Evolutionary conservation across 2,113 vertebrate species (phyloP).

Genomic region (Struthidea cinerea): DNA sequence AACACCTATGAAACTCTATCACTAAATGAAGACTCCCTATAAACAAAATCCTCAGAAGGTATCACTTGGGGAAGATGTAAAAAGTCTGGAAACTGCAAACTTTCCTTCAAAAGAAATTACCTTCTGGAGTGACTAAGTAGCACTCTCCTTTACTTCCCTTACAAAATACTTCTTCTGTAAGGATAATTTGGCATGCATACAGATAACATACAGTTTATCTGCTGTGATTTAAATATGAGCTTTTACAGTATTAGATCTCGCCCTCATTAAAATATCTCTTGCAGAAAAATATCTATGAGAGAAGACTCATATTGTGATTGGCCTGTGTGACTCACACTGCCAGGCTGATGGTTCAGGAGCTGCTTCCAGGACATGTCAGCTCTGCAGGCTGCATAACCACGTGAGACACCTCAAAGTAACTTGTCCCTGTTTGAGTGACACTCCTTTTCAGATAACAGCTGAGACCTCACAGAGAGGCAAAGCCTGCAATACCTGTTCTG

Average conservation of each 20-base stretch:
- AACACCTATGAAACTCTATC: neutral
- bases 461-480: slow-evolving; percentile 17
- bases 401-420: neutral
- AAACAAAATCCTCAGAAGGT: neutral
- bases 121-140: neutral
- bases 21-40: neutral
- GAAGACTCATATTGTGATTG: neutral
- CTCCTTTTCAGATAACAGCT: neutral
- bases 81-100: neutral
- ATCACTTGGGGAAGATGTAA: neutral
- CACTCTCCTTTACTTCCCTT: neutral
- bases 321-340: neutral
- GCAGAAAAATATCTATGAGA: neutral
- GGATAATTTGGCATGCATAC: neutral
- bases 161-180: neutral
- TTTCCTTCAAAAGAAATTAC: neutral
- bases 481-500: slow-evolving; percentile 39
- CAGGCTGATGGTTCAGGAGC: neutral
- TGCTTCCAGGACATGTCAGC: neutral
- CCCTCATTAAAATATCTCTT: neutral
- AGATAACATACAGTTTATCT: neutral
- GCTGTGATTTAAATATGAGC: neutral
- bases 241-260: neutral
- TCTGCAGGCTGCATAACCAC: neutral
- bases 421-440: slow-evolving; percentile 21